Evolutionary conservation across 2,888 invertebrate genomes (phyloP), one percentile per base, ranked within the genome.

Genomic region (Lathronympha strigana): DNA sequence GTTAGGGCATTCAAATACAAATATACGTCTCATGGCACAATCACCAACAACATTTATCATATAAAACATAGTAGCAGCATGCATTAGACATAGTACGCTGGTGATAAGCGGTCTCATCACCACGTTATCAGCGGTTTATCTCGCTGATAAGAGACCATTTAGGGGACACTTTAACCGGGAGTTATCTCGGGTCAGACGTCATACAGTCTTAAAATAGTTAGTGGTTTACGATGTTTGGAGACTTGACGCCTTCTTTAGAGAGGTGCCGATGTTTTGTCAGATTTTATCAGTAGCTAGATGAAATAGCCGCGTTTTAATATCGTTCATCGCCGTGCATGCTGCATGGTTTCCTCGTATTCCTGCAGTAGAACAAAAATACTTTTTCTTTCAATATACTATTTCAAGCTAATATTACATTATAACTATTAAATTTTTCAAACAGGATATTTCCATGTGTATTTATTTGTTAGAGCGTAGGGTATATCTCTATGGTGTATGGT

Each of bases 121-220:
- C 72, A 74, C 66, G 78, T 82, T 86, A 86, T 86, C 84, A 73
- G 54, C 13, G 72, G 68, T 85, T 86, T 87, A 85, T 84, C 77
- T 31, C 72, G 70, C 67, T 63, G 86, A 86, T 87, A 86, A 84
- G 78, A 67, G 76, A 77, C 74, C 69, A 66, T 66, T 66, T 66
- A 60, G 66, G 61, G 73, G 77, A 79, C 86, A 86, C 84, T 87
- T 83, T 66, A 61, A 83, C 71, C 70, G 45, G 71, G 67, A 76
- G 76, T 74, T 86, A 86, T 85, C 85, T 82, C 75, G 76, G 86
- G 82, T 84, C 83, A 83, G 57, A 67, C 63, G 63, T 63, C 66
- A 66, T 54, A 28, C 45, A 51, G 63, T 67, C 67, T 67, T 67
- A 67, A 67, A 67, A 67, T 67, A 67, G 63, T 67, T 50, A 23